Evolutionary conservation across 2,113 vertebrate genomes (phyloP).

Genomic region (Amphiprion percula): DNA sequence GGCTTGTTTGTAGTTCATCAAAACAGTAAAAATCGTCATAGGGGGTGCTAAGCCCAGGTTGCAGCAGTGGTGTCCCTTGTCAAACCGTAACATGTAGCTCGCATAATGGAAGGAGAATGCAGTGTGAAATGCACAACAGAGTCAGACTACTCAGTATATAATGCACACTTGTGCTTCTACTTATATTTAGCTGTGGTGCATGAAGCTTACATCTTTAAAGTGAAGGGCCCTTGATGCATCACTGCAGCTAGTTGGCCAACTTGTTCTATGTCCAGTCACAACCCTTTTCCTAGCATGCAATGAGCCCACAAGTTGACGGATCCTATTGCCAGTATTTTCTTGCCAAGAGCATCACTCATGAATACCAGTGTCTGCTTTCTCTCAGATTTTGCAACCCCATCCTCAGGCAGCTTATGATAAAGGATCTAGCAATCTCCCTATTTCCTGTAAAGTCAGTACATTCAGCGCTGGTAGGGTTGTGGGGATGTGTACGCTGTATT

Average conservation of each 20-base stretch:
- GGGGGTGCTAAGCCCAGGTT: no score
- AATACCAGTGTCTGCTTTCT: conserved; percentile 16
- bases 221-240: neutral
- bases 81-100: no score
- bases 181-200: neutral
- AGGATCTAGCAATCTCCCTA: conserved; percentile 45
- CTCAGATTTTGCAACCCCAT: conserved; percentile 31
- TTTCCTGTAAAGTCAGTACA: conserved; percentile 54
- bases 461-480: conserved; percentile 40
- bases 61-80: no score
- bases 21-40: no score
- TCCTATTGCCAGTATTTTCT: conserved; percentile 2
- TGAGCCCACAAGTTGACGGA: neutral
- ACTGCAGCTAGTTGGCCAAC: neutral
- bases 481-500: conserved; percentile 63
- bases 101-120: no score
- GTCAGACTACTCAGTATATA: no score
- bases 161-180: neutral
- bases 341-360: conserved; percentile 28
- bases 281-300: neutral
- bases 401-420: conserved; percentile 35
- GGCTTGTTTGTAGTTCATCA: no score
- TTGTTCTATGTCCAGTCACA: neutral
- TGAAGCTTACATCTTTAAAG: neutral
- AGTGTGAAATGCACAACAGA: no score